Percentiles rank a stretch among this genome's conserved stretches.
Evolutionary conservation across 2,113 vertebrate species (phyloP).

Genomic region (Erythrolamprus reginae): DNA sequence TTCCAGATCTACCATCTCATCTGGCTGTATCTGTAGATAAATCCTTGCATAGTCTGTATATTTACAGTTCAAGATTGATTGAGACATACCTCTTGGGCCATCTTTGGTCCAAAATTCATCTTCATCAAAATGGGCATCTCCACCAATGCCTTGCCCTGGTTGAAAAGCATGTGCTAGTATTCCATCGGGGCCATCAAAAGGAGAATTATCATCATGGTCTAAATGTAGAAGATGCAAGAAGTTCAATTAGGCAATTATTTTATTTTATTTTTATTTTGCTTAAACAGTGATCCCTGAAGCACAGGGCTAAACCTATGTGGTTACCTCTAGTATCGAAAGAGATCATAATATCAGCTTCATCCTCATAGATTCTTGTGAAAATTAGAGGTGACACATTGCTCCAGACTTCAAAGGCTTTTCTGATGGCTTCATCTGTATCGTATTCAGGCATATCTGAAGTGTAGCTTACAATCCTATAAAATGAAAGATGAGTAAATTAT

Average conservation of each 20-base stretch:
- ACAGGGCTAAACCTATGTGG: not conserved
- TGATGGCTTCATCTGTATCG: slow-evolving; percentile 72
- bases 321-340: slow-evolving; percentile 61
- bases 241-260: not conserved
- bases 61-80: not conserved
- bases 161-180: slow-evolving; percentile 88
- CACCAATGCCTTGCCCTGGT: slow-evolving; percentile 80
- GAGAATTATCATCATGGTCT: slow-evolving; percentile 84
- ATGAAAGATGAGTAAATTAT: slow-evolving; percentile 5
- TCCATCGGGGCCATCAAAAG: slow-evolving; percentile 86
- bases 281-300: not conserved
- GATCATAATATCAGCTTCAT: slow-evolving; percentile 84
- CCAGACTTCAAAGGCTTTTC: slow-evolving; percentile 79
- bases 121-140: slow-evolving; percentile 87
- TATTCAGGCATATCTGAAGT: slow-evolving; percentile 69
- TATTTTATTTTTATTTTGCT: too few species aligned
- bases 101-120: slow-evolving; percentile 79
- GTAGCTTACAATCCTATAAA: slow-evolving; percentile 79
- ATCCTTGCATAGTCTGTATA: not conserved
- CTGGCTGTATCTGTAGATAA: not conserved
- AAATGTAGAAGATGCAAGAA: slow-evolving; percentile 8
- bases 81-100: not conserved
- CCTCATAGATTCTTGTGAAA: slow-evolving; percentile 67
- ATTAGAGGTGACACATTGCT: slow-evolving; percentile 73
- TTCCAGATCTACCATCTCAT: not conserved